Evolutionary conservation across 2,113 vertebrate species (phyloP).

Genomic region (Grammomys dolichurus): DNA sequence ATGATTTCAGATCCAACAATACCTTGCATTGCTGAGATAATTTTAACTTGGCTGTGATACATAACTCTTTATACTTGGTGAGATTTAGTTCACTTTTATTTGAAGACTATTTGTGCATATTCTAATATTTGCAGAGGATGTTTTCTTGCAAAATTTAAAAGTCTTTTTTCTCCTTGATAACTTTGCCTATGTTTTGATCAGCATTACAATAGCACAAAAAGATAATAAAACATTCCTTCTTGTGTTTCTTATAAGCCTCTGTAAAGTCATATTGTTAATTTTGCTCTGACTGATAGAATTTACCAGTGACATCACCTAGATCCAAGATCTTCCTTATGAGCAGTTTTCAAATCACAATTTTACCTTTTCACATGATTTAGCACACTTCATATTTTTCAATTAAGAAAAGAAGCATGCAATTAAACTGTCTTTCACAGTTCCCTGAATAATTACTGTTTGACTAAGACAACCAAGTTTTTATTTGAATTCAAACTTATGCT

Average conservation of each 20-base stretch:
- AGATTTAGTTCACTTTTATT: not conserved
- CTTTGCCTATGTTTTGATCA: not conserved
- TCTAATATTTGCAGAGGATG: not conserved
- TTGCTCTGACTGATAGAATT: not conserved
- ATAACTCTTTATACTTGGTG: not conserved
- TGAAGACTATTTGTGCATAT: not conserved
- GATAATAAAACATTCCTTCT: not conserved
- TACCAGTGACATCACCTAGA: not conserved
- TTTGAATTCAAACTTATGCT: not conserved
- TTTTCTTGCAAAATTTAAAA: not conserved
- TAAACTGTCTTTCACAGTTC: not conserved
- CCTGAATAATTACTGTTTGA: not conserved
- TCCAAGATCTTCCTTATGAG: not conserved
- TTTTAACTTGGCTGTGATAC: not conserved
- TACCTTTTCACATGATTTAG: not conserved
- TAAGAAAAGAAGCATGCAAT: not conserved
- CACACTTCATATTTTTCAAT: slow-evolving; percentile 19
- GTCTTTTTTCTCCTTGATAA: not conserved
- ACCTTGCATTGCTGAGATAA: not conserved
- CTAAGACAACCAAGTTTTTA: not conserved
- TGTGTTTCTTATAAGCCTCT: not conserved
- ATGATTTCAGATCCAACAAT: not conserved
- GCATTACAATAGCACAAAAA: not conserved
- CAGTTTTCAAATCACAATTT: not conserved
- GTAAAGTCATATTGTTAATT: not conserved